Evolutionary conservation across 2,113 vertebrate genomes (phyloP).

Genomic region (Bubo scandiacus): DNA sequence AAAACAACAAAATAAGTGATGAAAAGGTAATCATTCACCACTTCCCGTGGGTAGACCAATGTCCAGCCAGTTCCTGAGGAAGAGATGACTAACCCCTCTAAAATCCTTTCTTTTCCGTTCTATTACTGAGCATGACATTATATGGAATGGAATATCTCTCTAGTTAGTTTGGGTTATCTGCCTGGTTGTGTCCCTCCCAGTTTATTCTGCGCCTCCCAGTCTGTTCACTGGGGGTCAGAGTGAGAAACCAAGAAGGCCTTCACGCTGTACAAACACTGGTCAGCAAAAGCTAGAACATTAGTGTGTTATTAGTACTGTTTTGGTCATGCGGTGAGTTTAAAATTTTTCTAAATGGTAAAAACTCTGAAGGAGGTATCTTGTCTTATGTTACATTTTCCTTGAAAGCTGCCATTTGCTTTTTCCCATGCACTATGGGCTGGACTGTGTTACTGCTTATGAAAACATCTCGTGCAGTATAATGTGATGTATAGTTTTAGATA

Average conservation of each 20-base stretch:
- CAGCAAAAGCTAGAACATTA: neutral
- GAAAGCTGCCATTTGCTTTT: neutral
- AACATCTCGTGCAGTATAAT: neutral
- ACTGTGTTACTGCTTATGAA: neutral
- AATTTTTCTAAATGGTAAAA: neutral
- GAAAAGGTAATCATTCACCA: neutral
- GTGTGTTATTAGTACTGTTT: neutral
- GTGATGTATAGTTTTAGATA: neutral
- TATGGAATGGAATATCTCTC: neutral
- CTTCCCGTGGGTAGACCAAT: rapidly evolving
- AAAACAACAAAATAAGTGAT: neutral
- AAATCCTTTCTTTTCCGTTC: neutral
- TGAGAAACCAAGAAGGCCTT: neutral
- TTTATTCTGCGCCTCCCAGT: neutral
- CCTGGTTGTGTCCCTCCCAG: neutral
- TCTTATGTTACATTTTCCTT: neutral
- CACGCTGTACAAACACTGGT: neutral
- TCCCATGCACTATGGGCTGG: too few species aligned
- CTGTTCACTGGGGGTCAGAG: neutral
- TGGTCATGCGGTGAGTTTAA: rapidly evolving
- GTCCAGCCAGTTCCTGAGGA: neutral
- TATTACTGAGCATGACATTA: neutral
- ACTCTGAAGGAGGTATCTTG: neutral
- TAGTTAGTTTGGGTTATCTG: neutral
- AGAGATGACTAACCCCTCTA: neutral